Conservation (phyloP, 2,113 vertebrate species). For the Lathamus discolor region DNA sequence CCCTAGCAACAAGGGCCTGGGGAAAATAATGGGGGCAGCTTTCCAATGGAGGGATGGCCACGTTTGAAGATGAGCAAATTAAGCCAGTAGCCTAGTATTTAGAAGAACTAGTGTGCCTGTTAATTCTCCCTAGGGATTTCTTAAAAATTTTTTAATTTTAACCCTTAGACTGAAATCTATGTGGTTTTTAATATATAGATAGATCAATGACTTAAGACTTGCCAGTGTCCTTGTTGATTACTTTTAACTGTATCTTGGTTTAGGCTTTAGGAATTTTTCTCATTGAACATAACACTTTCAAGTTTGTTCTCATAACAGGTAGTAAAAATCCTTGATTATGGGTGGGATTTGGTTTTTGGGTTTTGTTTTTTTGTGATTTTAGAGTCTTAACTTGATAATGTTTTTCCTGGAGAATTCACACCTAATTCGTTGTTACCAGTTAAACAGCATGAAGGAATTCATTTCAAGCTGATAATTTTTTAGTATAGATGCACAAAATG, state of each 20-base stretch:
- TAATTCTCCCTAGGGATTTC: neutral
- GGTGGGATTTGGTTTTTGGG: neutral
- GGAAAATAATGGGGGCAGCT: conserved; percentile 73
- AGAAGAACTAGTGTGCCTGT: neutral
- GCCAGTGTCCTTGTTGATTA: neutral
- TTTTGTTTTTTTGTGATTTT: neutral
- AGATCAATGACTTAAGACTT: neutral
- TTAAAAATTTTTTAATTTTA: neutral
- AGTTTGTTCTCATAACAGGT: neutral
- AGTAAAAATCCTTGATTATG: neutral
- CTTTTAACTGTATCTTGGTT: neutral
- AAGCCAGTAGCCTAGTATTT: neutral
- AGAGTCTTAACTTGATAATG: neutral
- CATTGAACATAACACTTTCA: neutral
- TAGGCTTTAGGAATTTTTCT: neutral
- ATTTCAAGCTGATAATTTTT: neutral
- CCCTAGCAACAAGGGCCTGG: conserved; percentile 69
- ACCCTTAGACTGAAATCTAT: neutral
- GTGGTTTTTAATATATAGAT: neutral
- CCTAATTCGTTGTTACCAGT: neutral
- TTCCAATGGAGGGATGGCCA: conserved; percentile 35
- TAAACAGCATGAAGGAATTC: neutral
- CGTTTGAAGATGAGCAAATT: conserved; percentile 45
- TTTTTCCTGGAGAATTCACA: neutral
- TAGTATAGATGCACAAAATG: neutral